Percentiles rank a stretch among this genome's conserved stretches.
These are phyloP conservation scores for Tinea pellionella DNA, from an alignment of 2,888 invertebrate species.

Conservation along the genomic window DNA sequence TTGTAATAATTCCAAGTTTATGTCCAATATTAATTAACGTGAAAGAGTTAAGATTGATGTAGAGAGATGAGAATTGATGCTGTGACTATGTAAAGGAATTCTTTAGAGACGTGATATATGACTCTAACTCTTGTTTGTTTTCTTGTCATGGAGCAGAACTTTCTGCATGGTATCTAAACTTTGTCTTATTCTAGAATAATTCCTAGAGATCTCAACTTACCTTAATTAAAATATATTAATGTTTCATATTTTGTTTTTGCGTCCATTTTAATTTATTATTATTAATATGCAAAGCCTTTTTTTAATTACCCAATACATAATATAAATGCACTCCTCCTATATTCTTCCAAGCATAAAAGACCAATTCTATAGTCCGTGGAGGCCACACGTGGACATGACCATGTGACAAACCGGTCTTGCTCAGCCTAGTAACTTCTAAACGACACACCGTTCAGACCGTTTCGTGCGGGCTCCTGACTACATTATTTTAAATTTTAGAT, in stretches of 20 bases:
- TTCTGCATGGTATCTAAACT: conserved; percentile 2
- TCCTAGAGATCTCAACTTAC: neutral
- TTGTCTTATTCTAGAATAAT: neutral
- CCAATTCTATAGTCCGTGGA: conserved; percentile 24
- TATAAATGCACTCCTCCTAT: neutral
- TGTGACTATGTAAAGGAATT: neutral
- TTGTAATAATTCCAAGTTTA: neutral
- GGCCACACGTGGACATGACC: conserved; percentile 61
- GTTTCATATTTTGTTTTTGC: neutral
- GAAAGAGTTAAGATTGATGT: neutral
- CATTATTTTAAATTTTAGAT: conserved; percentile 10
- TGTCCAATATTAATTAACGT: neutral
- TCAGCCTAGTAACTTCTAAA: conserved; percentile 67
- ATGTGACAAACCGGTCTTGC: conserved; percentile 65
- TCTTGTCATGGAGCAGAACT: conserved; percentile 4
- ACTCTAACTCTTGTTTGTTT: neutral
- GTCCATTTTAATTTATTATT: neutral
- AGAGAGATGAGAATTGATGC: neutral
- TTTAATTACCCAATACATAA: neutral
- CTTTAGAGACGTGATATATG: conserved; percentile 2
- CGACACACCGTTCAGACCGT: conserved; percentile 26
- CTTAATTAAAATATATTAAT: neutral
- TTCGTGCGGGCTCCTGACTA: neutral
- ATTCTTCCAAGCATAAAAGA: conserved; percentile 1
- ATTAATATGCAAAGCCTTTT: neutral